Percentiles rank a stretch among this genome's conserved stretches.
Evolutionary conservation across 2,113 vertebrate genomes (phyloP).

Genomic region (Cercopithecus mona): DNA sequence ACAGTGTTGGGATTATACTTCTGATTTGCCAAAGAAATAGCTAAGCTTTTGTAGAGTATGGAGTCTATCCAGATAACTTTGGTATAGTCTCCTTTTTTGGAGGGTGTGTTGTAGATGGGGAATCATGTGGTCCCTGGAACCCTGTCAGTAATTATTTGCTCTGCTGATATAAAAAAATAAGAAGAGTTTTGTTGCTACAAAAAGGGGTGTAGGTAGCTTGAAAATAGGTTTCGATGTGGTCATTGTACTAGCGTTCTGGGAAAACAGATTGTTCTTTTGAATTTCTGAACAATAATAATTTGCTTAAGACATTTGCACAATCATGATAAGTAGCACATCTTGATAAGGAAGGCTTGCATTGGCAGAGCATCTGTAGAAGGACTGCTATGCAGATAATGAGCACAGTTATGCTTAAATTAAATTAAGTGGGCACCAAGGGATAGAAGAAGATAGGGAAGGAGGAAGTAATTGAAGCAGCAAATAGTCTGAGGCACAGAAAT

Average conservation of each 20-base stretch:
- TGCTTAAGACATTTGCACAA: slow-evolving; percentile 54
- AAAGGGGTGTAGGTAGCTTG: slow-evolving; percentile 46
- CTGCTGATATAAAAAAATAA: slow-evolving; percentile 45
- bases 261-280: slow-evolving; percentile 73
- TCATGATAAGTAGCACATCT: slow-evolving; percentile 62
- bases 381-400: neutral
- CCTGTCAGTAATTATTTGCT: slow-evolving; percentile 47
- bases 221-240: slow-evolving; percentile 55
- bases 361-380: slow-evolving; percentile 30
- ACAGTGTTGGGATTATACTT: neutral
- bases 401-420: slow-evolving; percentile 38
- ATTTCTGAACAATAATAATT: slow-evolving; percentile 73
- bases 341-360: slow-evolving; percentile 50
- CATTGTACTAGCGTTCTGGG: slow-evolving; percentile 71
- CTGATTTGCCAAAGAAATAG: slow-evolving; percentile 28
- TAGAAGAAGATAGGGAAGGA: neutral
- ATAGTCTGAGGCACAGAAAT: neutral
- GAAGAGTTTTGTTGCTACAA: slow-evolving; percentile 53
- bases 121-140: neutral
- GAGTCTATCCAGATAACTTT: neutral
- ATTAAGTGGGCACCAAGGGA: slow-evolving; percentile 46
- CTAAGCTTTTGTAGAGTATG: neutral
- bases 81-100: neutral
- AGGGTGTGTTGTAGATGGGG: accelerated
- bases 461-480: slow-evolving; percentile 23